These are phyloP conservation scores for Galeopterus variegatus DNA, from an alignment of 2,113 vertebrate genomes.

Conservation along the genomic window DNA sequence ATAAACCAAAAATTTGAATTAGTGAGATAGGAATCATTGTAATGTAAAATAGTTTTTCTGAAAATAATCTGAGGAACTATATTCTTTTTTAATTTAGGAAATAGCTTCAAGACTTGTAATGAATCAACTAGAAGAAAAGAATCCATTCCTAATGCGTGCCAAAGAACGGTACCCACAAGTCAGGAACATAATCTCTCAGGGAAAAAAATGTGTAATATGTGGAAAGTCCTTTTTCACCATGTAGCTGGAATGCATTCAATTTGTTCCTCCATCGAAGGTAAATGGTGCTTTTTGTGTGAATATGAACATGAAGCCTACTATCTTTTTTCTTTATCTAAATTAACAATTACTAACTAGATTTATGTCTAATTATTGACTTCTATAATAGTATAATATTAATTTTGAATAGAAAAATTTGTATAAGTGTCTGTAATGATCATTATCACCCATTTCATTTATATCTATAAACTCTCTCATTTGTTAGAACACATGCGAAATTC, in stretches of 20 bases:
- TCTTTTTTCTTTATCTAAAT: not conserved
- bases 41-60: slow-evolving; percentile 14
- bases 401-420: not conserved
- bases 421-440: not conserved
- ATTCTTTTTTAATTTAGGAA: slow-evolving; percentile 88
- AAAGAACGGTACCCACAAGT: slow-evolving; percentile 83
- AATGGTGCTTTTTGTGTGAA: slow-evolving; percentile 41
- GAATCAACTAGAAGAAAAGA: slow-evolving; percentile 80
- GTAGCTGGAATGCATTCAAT: slow-evolving; percentile 92
- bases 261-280: slow-evolving; percentile 90
- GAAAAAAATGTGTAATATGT: slow-evolving; percentile 89
- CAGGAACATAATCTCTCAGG: slow-evolving; percentile 80
- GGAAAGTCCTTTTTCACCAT: slow-evolving; percentile 86
- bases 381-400: not conserved
- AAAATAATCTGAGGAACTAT: slow-evolving; percentile 35
- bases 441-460: not conserved
- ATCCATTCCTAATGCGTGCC: slow-evolving; percentile 77
- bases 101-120: slow-evolving; percentile 89
- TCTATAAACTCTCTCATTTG: not conserved
- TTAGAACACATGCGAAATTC: not conserved
- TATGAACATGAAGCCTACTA: not conserved
- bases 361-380: slow-evolving; percentile 35
- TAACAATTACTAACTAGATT: not conserved
- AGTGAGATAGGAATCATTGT: slow-evolving; percentile 22
- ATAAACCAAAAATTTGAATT: slow-evolving; percentile 5